phyloP scores from a whole-genome alignment of 2,888 invertebrate species.

The Diarsia mendica region DNA sequence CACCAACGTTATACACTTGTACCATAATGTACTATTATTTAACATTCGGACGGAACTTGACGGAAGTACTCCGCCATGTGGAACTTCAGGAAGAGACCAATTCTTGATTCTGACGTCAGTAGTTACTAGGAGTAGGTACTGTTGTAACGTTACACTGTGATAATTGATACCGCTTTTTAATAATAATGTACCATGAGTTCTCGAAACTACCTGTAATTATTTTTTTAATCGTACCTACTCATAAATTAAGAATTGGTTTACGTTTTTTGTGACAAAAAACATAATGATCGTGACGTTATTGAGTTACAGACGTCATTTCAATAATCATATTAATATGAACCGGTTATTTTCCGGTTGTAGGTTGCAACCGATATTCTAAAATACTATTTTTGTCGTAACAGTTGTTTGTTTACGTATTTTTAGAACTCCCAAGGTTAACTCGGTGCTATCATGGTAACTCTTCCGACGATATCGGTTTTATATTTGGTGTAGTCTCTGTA shows the following conservation, averaged over 20 bases:
- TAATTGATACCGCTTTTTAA: neutral
- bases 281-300: slow-evolving; percentile 1
- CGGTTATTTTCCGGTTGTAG: neutral
- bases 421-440: slow-evolving; percentile 15
- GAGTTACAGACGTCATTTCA: neutral
- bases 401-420: neutral
- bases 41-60: too few relatives aligned
- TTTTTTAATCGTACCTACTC: neutral
- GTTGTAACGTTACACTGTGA: too few relatives aligned
- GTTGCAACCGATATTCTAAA: neutral
- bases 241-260: neutral
- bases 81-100: neutral
- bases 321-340: neutral
- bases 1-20: too few relatives aligned
- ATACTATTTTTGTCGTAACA: neutral
- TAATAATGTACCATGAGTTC: neutral
- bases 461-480: neutral
- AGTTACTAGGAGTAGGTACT: too few relatives aligned
- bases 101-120: neutral
- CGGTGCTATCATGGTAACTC: neutral
- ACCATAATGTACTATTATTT: too few relatives aligned
- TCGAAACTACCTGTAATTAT: neutral
- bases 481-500: neutral
- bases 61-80: too few relatives aligned
- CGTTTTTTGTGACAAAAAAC: slow-evolving; percentile 3